Base-by-base conservation (phyloP, 2,113 vertebrate genomes). In the Elachura formosa region DNA sequence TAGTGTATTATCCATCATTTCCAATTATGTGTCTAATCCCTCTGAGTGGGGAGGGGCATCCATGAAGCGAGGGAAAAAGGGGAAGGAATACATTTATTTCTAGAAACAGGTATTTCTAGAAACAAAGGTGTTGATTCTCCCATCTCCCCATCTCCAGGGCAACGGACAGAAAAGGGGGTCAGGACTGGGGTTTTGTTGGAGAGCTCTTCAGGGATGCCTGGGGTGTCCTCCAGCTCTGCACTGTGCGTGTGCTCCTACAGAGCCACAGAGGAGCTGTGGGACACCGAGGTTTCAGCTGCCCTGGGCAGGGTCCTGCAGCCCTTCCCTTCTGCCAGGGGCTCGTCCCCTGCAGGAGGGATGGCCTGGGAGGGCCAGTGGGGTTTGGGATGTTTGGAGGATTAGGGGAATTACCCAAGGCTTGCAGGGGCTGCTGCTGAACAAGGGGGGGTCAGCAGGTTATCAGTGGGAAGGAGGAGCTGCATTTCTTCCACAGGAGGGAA, bases 351-450 rank as follows among this genome's bases (percentile, higher is more conserved):
- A 2, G 45, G 28, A 66, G 64, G 43, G 34, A 56, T 9, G 66
- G 68, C 5, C 24, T 38, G n/a, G 31, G 51, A 67, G 58, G 22
- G 29, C 41, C 78, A 94, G 49, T 38, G 91, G 79, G 64, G 9
- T 81, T 45, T 8, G 16, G 87, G 87, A 89, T 78, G 73, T 91
- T 62, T 6, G 5, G 33, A 31, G 75, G 91, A 93, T 97, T 96
- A 96, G 85, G 52, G 80, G 77, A 90, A 94, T 97, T 94, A 77
- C 34, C 48, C 51, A 34, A 54, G 71, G 46, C 83, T 54, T 49
- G 69, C 77, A 67, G 64, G n/a, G 48, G 41, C 58, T 78, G 23
- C 18, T 46, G 71, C 31, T 11, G 19, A 52, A 21, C n/a, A 78
- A 36, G 12, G 76, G 38, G 19, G 28, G 83, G 77, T 94, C 73